These are phyloP conservation scores for Hirtodrosophila cameraria DNA, from an alignment of 2,888 invertebrate genomes.

Conservation along the genomic window DNA sequence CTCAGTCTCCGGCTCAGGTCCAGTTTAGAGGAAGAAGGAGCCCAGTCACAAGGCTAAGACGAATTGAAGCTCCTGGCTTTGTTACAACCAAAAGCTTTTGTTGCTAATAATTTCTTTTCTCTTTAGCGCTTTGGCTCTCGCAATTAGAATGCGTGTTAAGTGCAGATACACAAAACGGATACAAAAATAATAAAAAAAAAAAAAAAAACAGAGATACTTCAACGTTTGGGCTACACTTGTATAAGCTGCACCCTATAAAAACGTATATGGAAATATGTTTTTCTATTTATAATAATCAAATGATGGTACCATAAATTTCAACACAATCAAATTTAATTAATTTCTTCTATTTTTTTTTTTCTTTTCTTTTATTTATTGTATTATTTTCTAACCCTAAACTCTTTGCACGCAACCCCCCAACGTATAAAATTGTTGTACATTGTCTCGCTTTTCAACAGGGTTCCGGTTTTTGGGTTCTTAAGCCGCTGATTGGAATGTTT, in stretches of 20 bases:
- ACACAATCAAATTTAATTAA: constrained; percentile 77
- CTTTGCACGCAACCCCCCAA: constrained; percentile 48
- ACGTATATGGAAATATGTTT: constrained; percentile 4
- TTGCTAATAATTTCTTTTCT: constrained; percentile 80
- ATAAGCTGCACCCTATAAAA: constrained; percentile 43
- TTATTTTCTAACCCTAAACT: constrained; percentile 32
- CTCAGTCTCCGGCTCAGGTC: neutral
- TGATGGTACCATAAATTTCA: constrained; percentile 61
- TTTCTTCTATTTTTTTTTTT: no score
- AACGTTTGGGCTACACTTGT: constrained; percentile 29
- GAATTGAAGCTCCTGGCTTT: constrained; percentile 59
- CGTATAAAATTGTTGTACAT: constrained; percentile 38
- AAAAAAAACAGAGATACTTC: constrained; percentile 29
- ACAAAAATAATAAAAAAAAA: constrained; percentile 27
- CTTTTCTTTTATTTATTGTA: no score
- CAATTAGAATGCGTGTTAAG: constrained; percentile 84
- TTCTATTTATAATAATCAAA: constrained; percentile 30
- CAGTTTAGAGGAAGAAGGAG: constrained; percentile 19
- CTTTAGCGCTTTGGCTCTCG: constrained; percentile 44
- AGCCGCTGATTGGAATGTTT: constrained; percentile 79
- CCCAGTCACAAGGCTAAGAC: constrained; percentile 39
- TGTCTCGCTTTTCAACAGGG: constrained; percentile 54
- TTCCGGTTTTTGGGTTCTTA: constrained; percentile 45
- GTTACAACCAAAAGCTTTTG: constrained; percentile 65
- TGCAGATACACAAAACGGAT: constrained; percentile 60